Evolutionary conservation across 2,888 invertebrate genomes (phyloP), one percentile per base, ranked within the genome.

Genomic region (Drepana falcataria): DNA sequence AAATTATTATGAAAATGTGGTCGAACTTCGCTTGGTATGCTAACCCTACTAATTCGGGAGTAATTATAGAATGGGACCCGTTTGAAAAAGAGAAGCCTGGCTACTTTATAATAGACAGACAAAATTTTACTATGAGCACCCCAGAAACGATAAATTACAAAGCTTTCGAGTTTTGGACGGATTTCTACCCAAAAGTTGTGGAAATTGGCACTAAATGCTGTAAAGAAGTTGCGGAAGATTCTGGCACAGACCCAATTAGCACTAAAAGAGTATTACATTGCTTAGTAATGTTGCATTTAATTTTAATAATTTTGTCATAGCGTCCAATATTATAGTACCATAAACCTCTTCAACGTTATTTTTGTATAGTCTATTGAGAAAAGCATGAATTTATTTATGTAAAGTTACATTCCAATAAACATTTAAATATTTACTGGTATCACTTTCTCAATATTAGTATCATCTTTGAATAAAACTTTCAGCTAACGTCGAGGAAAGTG

Each of bases 81-180:
- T 96, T 94, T 70, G 93, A 93, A 58, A 85, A 91, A 48, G 93
- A 94, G 21, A 93, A 92, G 64, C 95, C 95, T 0, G 93, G 94
- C 0, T 93, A 95, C 68, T 89, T 96, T 54, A 93, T 96, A 35
- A 94, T 96, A 51, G 95, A 96, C 74, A 92, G 94, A 53, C 83
- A 89, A 61, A 95, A 93, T 67, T 95, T 96, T 69, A 94, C 95
- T 59, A 96, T 96, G 94, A 95, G 94, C 66, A 93, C 94, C 64
- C 80, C 93, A 0, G 89, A 87, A 2, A 92, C 90, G 40, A 91
- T 96, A 40, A 95, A 96, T 81, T 95, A 95, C 71, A 95, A 94
- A 71, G 94, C 95, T 35, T 93, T 96, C 61, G 94, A 94, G 60
- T 96, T 96, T 83, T 96, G 96, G 96, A 95, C 96, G 66, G 94